Base-by-base conservation (phyloP, 2,113 vertebrate genomes). In the Xiphorhynchus elegans region DNA sequence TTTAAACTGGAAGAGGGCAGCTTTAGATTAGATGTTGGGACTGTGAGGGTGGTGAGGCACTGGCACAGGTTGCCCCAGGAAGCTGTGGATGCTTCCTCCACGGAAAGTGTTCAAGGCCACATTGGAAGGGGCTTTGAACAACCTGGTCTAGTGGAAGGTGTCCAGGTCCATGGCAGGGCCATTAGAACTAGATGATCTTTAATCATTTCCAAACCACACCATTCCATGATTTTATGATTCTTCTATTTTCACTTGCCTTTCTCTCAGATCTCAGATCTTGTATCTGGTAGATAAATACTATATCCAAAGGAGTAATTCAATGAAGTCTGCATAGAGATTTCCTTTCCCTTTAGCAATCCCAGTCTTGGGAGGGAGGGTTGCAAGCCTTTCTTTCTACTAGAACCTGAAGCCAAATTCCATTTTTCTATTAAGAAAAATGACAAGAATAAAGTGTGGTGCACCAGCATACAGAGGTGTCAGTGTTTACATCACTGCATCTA, bases 121-220 rank as follows among this genome's bases (percentile, higher is more conserved):
- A 40, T 10, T 0, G 0, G 13, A 42, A 16, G 55, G 29, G 21
- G 25, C 17, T 76, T 42, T 62, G 29, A 55, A 20, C 11, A 76
- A 7, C 28, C 4, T 29, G 39, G 19, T 75, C 28, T 21, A 14
- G 28, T 47, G 24, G 13, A 33, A 68, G 5, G 9, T 58, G 25
- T 19, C 37, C 37, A 23, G 74, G 68, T 7, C 14, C 8, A 5
- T 24, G 4, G 37, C 33, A 56, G 11, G 10, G 20, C 17, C 9
- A 3, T 23, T 69, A 35, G 18, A 69, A 63, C 7, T 3, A 47
- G n/a, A 23, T 42, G 11, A 69, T 49, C 39, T 49, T 23, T 17
- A 33, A 29, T 35, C 47, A 10, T 9, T 55, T 69, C 40, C 29
- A 33, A 31, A 8, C 8, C 29, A 55, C 62, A 76, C 14, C 20